These are phyloP conservation scores for Acrocephalus arundinaceus DNA, from an alignment of 2,113 vertebrate species.

Conservation along the genomic window DNA sequence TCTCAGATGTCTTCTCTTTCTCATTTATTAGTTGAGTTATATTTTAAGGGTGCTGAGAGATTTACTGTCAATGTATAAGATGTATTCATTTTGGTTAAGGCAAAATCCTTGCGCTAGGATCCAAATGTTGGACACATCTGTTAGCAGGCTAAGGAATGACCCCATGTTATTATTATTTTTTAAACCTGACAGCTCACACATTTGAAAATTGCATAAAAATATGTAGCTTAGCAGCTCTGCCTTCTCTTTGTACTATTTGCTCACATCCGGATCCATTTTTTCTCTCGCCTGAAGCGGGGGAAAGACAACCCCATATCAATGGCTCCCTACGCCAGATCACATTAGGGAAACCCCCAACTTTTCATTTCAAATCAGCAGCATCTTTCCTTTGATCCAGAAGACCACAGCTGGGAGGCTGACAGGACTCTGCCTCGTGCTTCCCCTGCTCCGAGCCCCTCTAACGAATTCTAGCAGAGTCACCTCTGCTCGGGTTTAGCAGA, in stretches of 20 bases:
- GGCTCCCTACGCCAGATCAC: not conserved
- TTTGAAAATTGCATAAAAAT: constrained; percentile 56
- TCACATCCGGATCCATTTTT: constrained; percentile 47
- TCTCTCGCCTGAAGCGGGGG: not conserved
- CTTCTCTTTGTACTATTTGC: constrained; percentile 36
- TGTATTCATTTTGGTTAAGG: constrained; percentile 60
- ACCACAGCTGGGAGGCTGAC: constrained; percentile 25
- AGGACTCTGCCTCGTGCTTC: not conserved
- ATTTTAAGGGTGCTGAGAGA: constrained; percentile 72
- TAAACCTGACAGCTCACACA: constrained; percentile 51
- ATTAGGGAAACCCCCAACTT: not conserved
- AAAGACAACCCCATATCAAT: not conserved
- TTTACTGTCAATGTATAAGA: constrained; percentile 63
- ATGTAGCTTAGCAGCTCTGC: constrained; percentile 3
- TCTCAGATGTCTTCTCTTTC: constrained; percentile 69
- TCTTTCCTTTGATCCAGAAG: constrained; percentile 52
- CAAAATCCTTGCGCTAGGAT: constrained; percentile 36
- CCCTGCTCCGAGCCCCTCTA: not conserved
- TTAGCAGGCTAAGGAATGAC: constrained; percentile 57
- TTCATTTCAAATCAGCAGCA: constrained; percentile 1
- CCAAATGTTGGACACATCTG: constrained; percentile 70
- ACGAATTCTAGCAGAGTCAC: constrained; percentile 67
- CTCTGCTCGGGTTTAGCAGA: constrained; percentile 73
- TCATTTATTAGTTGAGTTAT: constrained; percentile 62
- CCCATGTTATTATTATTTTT: constrained; percentile 50